phyloP scores from a whole-genome alignment of 2,113 vertebrate genomes.

The Mustela lutreola region DNA sequence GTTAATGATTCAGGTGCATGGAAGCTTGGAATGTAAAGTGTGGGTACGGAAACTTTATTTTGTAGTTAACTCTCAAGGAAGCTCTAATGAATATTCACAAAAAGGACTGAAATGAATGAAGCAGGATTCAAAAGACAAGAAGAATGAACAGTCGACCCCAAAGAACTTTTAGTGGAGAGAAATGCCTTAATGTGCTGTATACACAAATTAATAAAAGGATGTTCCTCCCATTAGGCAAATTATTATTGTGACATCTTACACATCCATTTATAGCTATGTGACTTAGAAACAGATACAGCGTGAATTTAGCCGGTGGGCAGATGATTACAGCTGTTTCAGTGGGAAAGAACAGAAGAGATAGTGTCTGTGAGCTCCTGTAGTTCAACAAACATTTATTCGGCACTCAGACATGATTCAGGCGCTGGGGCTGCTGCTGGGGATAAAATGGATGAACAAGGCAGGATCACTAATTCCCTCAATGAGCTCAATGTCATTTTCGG shows the following conservation, averaged over 20 bases:
- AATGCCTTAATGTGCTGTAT: slow-evolving; percentile 45
- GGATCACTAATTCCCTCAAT: background rate
- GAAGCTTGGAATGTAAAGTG: slow-evolving; percentile 81
- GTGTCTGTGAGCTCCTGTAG: background rate
- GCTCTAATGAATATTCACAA: slow-evolving; percentile 76
- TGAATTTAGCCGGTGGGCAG: background rate
- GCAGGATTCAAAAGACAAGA: slow-evolving; percentile 67
- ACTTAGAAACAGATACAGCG: slow-evolving; percentile 23
- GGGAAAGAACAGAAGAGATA: slow-evolving; percentile 11
- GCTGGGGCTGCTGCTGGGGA: background rate
- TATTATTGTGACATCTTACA: background rate
- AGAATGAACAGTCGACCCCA: slow-evolving; percentile 34
- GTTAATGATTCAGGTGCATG: slow-evolving; percentile 70
- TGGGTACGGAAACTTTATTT: slow-evolving; percentile 75
- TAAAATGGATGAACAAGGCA: background rate
- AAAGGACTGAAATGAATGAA: slow-evolving; percentile 71
- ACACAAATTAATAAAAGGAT: slow-evolving; percentile 46
- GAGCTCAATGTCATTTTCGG: slow-evolving; percentile 11
- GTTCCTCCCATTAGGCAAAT: background rate
- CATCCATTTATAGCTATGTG: slow-evolving; percentile 25
- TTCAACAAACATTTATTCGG: slow-evolving; percentile 29
- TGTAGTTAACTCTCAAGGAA: slow-evolving; percentile 81
- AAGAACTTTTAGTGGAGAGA: slow-evolving; percentile 50
- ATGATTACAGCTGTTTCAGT: slow-evolving; percentile 40
- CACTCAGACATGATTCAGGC: background rate